A percentile compares a stretch with the other conserved stretches of the same genome.
phyloP scores from a whole-genome alignment of 2,797 vertebrate genomes.

The Sebastes taczanowskii region DNA sequence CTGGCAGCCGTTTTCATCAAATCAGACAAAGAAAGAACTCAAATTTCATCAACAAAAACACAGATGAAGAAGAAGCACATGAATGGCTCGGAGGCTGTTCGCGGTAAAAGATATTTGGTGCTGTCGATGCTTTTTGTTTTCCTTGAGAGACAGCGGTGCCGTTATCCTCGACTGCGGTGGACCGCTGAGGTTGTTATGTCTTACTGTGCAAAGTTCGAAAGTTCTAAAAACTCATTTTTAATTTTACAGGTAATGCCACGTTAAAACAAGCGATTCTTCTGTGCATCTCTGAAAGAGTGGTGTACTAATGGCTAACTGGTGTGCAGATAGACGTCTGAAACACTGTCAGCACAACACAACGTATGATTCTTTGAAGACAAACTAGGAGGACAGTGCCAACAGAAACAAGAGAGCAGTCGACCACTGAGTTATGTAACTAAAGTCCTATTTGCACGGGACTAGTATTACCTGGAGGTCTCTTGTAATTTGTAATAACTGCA shows the following conservation, averaged over 20 bases:
- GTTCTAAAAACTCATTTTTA: neutral
- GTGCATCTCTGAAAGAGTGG: neutral
- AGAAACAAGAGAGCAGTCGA: neutral
- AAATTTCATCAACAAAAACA: slow-evolving; percentile 37
- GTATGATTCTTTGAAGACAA: neutral
- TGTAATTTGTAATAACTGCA: neutral
- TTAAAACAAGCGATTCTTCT: neutral
- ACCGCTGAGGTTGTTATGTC: neutral
- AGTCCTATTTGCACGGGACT: neutral
- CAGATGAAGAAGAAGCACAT: slow-evolving; percentile 41
- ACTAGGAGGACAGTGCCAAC: neutral
- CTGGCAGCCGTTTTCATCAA: slow-evolving; percentile 3
- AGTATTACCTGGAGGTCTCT: neutral
- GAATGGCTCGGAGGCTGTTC: slow-evolving; percentile 33
- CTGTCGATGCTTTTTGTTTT: slow-evolving; percentile 21
- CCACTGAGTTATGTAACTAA: neutral
- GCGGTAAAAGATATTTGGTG: neutral
- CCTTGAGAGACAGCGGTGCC: neutral
- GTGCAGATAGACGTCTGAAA: neutral
- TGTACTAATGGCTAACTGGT: too few relatives aligned
- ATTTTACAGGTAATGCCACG: too few relatives aligned
- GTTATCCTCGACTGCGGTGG: neutral
- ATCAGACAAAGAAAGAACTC: slow-evolving; percentile 15
- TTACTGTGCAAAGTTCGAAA: neutral
- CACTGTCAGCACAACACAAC: neutral